Conservation (phyloP, 2,888 invertebrate species). For the Eurytoma adleriae region DNA sequence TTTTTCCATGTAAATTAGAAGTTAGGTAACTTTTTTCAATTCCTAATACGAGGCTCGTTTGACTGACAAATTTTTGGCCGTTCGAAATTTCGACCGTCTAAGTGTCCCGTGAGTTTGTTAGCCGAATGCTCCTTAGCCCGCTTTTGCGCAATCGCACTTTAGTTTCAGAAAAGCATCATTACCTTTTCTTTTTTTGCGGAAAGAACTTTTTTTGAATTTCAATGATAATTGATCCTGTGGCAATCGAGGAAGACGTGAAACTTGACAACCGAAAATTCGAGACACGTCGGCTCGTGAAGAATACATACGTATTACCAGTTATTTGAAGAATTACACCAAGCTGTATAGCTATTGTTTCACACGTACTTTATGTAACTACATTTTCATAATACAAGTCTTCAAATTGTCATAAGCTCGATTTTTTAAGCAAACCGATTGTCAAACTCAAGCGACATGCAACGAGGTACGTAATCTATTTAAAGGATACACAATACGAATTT, state of each 20-base stretch:
- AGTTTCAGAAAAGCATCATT: not conserved
- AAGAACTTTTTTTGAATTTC: not conserved
- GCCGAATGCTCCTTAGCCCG: not conserved
- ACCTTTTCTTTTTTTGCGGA: conserved; percentile 17
- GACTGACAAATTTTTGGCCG: not conserved
- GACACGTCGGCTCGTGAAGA: not conserved
- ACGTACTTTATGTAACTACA: too few relatives aligned
- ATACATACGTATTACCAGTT: not conserved
- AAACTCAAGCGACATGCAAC: too few relatives aligned
- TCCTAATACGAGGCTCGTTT: conserved; percentile 19
- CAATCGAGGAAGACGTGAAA: not conserved
- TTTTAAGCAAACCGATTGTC: too few relatives aligned
- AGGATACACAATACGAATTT: too few relatives aligned
- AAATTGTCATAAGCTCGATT: too few relatives aligned
- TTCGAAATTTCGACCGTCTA: conserved; percentile 10
- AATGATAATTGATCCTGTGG: not conserved
- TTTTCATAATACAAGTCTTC: too few relatives aligned
- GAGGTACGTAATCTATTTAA: too few relatives aligned
- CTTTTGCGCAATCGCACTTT: conserved; percentile 22
- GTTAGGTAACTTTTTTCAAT: conserved; percentile 4
- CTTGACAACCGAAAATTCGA: not conserved
- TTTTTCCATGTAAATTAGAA: conserved; percentile 21
- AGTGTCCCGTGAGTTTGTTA: not conserved
- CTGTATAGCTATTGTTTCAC: too few relatives aligned
- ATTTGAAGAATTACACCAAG: not conserved